Conservation (phyloP, 2,113 vertebrate species). For the Phaetusa simplex region DNA sequence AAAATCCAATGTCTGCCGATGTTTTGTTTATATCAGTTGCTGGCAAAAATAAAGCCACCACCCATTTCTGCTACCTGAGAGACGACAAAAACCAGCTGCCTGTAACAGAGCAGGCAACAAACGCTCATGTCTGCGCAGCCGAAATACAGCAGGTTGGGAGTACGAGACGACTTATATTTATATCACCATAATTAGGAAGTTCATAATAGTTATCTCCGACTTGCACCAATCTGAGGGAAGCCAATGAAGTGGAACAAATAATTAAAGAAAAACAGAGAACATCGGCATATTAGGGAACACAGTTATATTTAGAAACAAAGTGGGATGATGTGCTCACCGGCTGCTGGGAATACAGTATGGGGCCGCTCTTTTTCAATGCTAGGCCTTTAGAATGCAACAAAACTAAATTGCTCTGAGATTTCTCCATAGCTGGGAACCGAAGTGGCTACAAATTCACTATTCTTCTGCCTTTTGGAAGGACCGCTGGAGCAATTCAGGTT, state of each 20-base stretch:
- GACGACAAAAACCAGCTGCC: not conserved
- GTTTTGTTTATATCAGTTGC: not conserved
- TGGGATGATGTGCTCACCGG: not conserved
- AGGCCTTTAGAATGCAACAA: not conserved
- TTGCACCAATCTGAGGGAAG: not conserved
- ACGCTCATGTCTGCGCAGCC: not conserved
- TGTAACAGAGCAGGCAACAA: not conserved
- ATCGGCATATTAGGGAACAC: not conserved
- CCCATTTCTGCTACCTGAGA: not conserved
- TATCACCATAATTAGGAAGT: conserved; percentile 31
- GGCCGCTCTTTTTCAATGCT: not conserved
- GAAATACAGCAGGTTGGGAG: not conserved
- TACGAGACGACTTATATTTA: not conserved
- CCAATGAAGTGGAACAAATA: not conserved
- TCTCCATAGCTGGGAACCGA: not conserved
- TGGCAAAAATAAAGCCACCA: not conserved
- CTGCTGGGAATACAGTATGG: not conserved
- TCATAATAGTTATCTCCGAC: not conserved
- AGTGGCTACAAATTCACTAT: not conserved
- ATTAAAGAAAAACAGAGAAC: not conserved
- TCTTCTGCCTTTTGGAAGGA: not conserved
- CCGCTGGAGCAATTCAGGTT: not conserved
- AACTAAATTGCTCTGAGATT: not conserved
- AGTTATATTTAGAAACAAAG: not conserved
- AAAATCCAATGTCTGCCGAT: not conserved